Percentiles rank a stretch among this genome's conserved stretches.
phyloP scores from a whole-genome alignment of 2,113 vertebrate genomes.

The Rana temporaria region DNA sequence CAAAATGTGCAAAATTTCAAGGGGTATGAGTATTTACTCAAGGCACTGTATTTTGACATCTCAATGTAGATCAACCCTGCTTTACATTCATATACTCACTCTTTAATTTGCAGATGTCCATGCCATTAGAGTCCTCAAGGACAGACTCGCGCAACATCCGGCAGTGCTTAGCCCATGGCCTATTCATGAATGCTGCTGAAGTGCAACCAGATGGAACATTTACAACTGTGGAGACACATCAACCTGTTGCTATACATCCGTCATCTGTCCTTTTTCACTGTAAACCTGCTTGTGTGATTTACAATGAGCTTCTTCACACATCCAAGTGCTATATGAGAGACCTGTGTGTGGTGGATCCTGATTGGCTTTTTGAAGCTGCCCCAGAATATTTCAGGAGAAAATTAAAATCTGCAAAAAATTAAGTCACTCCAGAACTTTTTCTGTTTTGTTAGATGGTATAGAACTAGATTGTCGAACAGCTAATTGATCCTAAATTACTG shows the following conservation, averaged over 20 bases:
- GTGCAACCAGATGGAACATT: conserved; percentile 88
- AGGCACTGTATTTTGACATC: no score
- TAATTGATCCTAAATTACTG: background rate
- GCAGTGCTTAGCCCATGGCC: conserved; percentile 90
- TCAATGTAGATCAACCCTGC: no score
- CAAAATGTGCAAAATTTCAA: no score
- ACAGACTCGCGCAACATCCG: conserved; percentile 77
- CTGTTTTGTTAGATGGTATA: background rate
- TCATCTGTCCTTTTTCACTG: conserved; percentile 93
- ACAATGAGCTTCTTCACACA: conserved; percentile 89
- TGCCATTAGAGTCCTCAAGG: conserved; percentile 84
- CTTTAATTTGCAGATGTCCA: conserved; percentile 75
- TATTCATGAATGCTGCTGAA: conserved; percentile 90
- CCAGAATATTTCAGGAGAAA: conserved; percentile 88
- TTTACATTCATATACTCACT: background rate
- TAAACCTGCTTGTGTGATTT: conserved; percentile 88
- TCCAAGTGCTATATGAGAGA: conserved; percentile 94
- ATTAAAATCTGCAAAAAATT: conserved; percentile 73
- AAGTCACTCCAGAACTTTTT: background rate
- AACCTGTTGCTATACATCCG: conserved; percentile 89
- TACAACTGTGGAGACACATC: conserved; percentile 83
- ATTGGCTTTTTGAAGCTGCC: conserved; percentile 89
- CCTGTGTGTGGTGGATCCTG: conserved; percentile 86
- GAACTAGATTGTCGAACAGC: background rate
- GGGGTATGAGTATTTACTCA: no score